Evolutionary conservation across 37 sponge, comb jelly and placozoan genomes (phyloP), one percentile per base, ranked within the genome.

Genomic region (Aphrocallistes beatrix): DNA sequence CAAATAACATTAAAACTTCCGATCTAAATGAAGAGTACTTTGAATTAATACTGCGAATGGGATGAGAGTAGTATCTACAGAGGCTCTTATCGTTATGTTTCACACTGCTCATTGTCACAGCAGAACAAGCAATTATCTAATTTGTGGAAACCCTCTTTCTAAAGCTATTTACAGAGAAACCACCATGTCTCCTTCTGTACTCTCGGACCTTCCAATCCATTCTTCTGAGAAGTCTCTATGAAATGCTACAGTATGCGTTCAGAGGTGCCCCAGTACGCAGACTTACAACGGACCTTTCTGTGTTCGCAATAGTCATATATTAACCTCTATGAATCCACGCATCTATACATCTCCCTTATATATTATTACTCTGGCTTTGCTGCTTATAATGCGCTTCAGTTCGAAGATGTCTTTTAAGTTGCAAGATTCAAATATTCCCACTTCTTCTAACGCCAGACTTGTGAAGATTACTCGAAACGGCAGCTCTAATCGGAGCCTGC

Each of bases 71-170:
- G n/a, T n/a, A n/a, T n/a, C n/a, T n/a, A n/a, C n/a, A n/a, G n/a
- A n/a, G n/a, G n/a, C n/a, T n/a, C n/a, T n/a, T n/a, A n/a, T n/a
- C n/a, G n/a, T n/a, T n/a, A n/a, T n/a, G n/a, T n/a, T n/a, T n/a
- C n/a, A n/a, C n/a, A n/a, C n/a, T n/a, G n/a, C n/a, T n/a, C n/a
- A n/a, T n/a, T n/a, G n/a, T n/a, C n/a, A n/a, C n/a, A n/a, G n/a
- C n/a, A n/a, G n/a, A n/a, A n/a, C n/a, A n/a, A n/a, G n/a, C n/a
- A n/a, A n/a, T n/a, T n/a, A n/a, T n/a, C n/a, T n/a, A n/a, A n/a
- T n/a, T n/a, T n/a, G n/a, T n/a, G n/a, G 75, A 60, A 60, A 60
- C 75, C 75, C 21, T 60, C 75, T 60, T 60, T 60, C 75, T 60
- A 60, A 60, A 60, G 75, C 8, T 32, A 60, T 28, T 32, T 30